These are phyloP conservation scores for Eutrigla gurnardus DNA, from an alignment of 2,797 vertebrate genomes.

Conservation along the genomic window DNA sequence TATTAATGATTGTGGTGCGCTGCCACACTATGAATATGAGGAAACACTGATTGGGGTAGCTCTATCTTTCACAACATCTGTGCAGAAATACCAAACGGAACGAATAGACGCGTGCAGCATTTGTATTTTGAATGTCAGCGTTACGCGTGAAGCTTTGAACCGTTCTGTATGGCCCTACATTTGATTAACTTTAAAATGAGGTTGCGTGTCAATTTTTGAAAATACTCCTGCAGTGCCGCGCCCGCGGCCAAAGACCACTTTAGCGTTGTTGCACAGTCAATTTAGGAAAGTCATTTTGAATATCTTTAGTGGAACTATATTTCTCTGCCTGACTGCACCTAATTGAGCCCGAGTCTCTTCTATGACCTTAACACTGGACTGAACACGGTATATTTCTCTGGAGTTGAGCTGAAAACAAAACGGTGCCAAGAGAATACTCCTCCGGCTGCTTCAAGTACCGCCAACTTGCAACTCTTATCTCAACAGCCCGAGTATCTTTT, in stretches of 20 bases:
- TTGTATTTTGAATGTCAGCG: neutral
- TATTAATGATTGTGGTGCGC: neutral
- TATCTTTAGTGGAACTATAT: slow-evolving; percentile 28
- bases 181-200: slow-evolving; percentile 13
- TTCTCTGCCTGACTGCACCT: slow-evolving; percentile 42
- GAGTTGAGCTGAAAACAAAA: slow-evolving; percentile 48
- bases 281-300: slow-evolving; percentile 49
- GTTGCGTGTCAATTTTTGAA: neutral
- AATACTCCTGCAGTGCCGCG: neutral
- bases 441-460: slow-evolving; percentile 32
- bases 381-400: slow-evolving; percentile 12
- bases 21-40: neutral
- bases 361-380: slow-evolving; percentile 52
- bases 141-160: neutral
- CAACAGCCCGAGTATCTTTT: slow-evolving; percentile 45
- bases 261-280: slow-evolving; percentile 18
- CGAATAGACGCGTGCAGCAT: neutral
- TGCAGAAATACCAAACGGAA: neutral
- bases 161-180: neutral
- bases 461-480: slow-evolving; percentile 49
- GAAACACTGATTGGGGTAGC: neutral
- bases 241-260: slow-evolving; percentile 6
- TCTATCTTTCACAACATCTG: neutral
- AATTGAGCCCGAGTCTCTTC: slow-evolving; percentile 34
- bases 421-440: slow-evolving; percentile 29